Conservation (phyloP, 2,888 invertebrate species). For the Tetramorium bicarinatum region DNA sequence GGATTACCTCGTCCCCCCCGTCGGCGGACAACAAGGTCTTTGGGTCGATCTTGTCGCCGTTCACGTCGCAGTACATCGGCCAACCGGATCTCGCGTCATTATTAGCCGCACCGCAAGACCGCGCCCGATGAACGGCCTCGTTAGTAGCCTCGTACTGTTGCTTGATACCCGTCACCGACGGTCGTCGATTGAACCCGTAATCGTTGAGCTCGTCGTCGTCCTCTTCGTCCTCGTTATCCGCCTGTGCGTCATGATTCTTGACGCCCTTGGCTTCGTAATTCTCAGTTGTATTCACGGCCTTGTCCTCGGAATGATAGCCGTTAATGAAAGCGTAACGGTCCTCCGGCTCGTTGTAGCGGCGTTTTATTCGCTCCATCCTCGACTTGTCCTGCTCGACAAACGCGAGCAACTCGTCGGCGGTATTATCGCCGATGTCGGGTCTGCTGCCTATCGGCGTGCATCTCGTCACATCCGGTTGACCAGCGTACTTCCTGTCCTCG, state of each 20-base stretch:
- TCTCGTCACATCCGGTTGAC: constrained; percentile 93
- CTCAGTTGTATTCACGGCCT: constrained; percentile 85
- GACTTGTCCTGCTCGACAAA: constrained; percentile 95
- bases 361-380: constrained; percentile 93
- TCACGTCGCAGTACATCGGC: constrained; percentile 71
- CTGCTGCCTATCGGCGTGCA: constrained; percentile 89
- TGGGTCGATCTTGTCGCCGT: constrained; percentile 63
- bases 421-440: constrained; percentile 78
- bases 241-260: constrained; percentile 92
- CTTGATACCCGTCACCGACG: constrained; percentile 95
- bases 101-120: constrained; percentile 88
- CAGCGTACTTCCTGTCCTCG: constrained; percentile 81
- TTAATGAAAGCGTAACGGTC: constrained; percentile 63
- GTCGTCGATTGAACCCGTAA: constrained; percentile 95
- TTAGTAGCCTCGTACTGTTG: constrained; percentile 94
- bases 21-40: constrained; percentile 59
- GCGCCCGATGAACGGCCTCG: constrained; percentile 94
- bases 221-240: constrained; percentile 88
- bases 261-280: constrained; percentile 91
- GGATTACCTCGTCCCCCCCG: constrained; percentile 31
- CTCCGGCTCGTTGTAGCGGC: constrained; percentile 88
- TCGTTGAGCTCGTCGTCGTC: constrained; percentile 97
- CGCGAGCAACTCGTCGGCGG: constrained; percentile 91
- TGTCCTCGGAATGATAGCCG: constrained; percentile 90
- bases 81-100: constrained; percentile 75